Evolutionary conservation across 2,797 vertebrate genomes (phyloP).

Genomic region (Parauchenoglanis ngamensis): DNA sequence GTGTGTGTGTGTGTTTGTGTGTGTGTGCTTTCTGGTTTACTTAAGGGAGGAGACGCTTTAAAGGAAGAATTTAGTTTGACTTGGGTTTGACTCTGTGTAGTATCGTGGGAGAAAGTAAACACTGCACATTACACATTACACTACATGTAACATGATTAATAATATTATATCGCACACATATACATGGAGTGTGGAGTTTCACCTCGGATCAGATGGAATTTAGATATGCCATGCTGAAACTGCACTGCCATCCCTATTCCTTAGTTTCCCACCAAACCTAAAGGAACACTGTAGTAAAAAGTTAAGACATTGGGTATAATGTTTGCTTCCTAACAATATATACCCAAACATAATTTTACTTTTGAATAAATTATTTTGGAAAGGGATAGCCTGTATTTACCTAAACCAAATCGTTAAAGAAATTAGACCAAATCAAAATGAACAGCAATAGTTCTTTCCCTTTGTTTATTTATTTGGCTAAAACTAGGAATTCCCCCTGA

Average conservation of each 20-base stretch:
- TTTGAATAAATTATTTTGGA: not conserved
- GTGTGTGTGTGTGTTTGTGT: not conserved
- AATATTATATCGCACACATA: not conserved
- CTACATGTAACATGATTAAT: slow-evolving; percentile 24
- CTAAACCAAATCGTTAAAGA: not conserved
- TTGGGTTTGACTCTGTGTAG: slow-evolving; percentile 24
- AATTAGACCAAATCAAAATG: not conserved
- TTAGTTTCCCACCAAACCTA: not conserved
- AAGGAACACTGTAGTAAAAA: not conserved
- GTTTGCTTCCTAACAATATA: not conserved
- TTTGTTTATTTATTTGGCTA: not conserved
- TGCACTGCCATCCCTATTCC: not conserved
- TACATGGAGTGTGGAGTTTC: not conserved
- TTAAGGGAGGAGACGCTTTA: slow-evolving; percentile 49
- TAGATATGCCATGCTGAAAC: not conserved
- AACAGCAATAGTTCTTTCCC: not conserved
- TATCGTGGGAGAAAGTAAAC: slow-evolving; percentile 16
- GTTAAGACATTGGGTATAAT: not conserved
- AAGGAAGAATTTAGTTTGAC: slow-evolving; percentile 41
- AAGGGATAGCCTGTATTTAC: not conserved
- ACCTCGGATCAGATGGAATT: not conserved
- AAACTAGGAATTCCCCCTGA: not conserved
- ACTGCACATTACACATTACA: slow-evolving; percentile 37
- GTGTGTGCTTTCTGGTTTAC: slow-evolving; percentile 31
- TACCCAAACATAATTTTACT: too few species aligned